A percentile compares a stretch with the other conserved stretches of the same genome.
These are phyloP conservation scores for Bos indicus DNA, from an alignment of 2,113 vertebrate species.

Conservation along the genomic window DNA sequence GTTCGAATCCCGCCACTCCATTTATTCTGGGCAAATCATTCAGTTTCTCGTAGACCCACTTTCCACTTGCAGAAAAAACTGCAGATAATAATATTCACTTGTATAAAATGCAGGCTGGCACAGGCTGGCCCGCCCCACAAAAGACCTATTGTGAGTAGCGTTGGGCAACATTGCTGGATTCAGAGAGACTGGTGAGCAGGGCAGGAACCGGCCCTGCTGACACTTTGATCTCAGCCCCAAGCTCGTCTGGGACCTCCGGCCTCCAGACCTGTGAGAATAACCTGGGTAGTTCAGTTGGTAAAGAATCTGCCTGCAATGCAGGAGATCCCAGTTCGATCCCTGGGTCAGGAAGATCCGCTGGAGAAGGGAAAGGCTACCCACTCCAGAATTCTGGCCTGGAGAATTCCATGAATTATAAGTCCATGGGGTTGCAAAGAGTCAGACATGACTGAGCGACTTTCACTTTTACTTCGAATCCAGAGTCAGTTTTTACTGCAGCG, in stretches of 20 bases:
- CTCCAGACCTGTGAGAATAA: not conserved
- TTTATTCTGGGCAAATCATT: not conserved
- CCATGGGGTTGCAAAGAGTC: not conserved
- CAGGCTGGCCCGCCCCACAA: rapidly evolving
- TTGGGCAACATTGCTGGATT: not conserved
- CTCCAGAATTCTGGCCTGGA: not conserved
- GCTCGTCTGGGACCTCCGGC: not conserved
- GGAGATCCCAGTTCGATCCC: not conserved
- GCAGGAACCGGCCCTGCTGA: not conserved
- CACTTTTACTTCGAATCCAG: not conserved
- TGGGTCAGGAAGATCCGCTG: not conserved
- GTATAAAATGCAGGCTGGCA: not conserved
- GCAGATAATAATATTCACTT: not conserved
- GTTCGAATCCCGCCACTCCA: not conserved
- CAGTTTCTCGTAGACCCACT: not conserved
- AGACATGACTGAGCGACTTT: not conserved
- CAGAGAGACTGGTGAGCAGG: not conserved
- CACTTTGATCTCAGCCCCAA: not conserved
- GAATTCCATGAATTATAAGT: not conserved
- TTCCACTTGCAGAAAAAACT: not conserved
- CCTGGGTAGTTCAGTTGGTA: not conserved
- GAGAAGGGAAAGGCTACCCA: not conserved
- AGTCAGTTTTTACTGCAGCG: not conserved
- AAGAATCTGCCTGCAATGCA: not conserved
- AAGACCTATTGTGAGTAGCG: not conserved